A percentile compares a stretch with the other conserved stretches of the same genome.
These are phyloP conservation scores for Menura novaehollandiae DNA, from an alignment of 2,113 vertebrate genomes.

Conservation along the genomic window DNA sequence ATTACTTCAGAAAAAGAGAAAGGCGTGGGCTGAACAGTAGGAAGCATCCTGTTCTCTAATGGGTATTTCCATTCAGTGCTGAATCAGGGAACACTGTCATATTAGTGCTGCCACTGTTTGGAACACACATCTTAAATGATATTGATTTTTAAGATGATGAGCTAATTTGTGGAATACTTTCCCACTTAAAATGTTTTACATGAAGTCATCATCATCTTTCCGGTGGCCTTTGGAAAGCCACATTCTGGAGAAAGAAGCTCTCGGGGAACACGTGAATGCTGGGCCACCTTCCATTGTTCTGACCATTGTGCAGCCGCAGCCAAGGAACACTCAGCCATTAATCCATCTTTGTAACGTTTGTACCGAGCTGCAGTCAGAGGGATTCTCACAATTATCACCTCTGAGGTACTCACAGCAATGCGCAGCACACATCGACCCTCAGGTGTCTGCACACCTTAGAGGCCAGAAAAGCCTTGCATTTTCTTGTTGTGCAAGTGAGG, in stretches of 20 bases:
- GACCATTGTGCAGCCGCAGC: not conserved
- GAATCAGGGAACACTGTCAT: constrained; percentile 45
- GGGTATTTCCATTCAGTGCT: constrained; percentile 47
- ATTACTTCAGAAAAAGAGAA: not conserved
- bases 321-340: not conserved
- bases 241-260: not conserved
- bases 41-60: constrained; percentile 36
- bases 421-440: not conserved
- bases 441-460: not conserved
- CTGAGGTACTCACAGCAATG: not conserved
- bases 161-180: constrained; percentile 26
- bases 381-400: not conserved
- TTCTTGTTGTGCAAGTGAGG: not conserved
- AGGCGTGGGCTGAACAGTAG: constrained; percentile 3
- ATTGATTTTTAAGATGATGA: constrained; percentile 46
- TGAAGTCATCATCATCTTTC: not conserved
- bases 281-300: not conserved
- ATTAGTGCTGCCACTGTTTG: constrained; percentile 19
- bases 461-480: not conserved
- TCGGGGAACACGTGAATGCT: not conserved
- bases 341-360: not conserved
- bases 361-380: not conserved
- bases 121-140: constrained; percentile 4
- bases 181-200: not conserved
- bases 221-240: not conserved